Base-by-base conservation (phyloP, 2,797 vertebrate genomes). In the Oryzias sinensis region DNA sequence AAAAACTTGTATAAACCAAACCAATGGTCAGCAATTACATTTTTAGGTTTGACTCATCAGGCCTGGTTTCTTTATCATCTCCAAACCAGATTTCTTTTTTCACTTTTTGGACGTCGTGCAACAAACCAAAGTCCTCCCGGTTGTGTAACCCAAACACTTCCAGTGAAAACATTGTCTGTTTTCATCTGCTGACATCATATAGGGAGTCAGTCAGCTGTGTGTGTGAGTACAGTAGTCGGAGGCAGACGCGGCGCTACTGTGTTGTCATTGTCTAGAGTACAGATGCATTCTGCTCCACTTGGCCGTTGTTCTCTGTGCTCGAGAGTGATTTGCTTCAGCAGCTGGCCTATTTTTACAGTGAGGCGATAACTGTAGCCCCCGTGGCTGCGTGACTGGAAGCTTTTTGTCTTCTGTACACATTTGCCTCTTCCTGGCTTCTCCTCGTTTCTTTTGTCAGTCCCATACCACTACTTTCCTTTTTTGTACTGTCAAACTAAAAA, bases 311-410 rank as follows among this genome's bases (percentile, higher is more conserved):
- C 62, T 52, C 72, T 68, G 14, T 48, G 70, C 60, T 78, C 56
- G 52, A 65, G 70, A 63, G 52, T 68, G 64, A 79, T 83, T 79
- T 61, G 71, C 69, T 55, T 75, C 45, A 43, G 76, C 77, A 77
- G 65, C 65, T 13, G 18, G 37, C 43, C 64, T 82, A 80, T 16
- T 82, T 80, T 87, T 85, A 70, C 58, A 61, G 49, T 41, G 50
- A 60, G 64, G 68, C 58, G 56, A 63, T 59, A 60, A 59, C 53
- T 14, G 68, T 56, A 56, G 56, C 62, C 62, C 59, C 69, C 43
- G 64, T 2, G 1, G 70, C 80, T 72, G 49, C 76, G 59, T 79
- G 79, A 81, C 76, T 69, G 70, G 27, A 79, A 55, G 54, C 41
- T 29, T 49, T 33, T 68, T 58, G 54, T 70, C 74, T 66, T 74